Evolutionary conservation across 2,888 invertebrate species (phyloP), one percentile per base, ranked within the genome.

Genomic region (Platycnemis pennipes): DNA sequence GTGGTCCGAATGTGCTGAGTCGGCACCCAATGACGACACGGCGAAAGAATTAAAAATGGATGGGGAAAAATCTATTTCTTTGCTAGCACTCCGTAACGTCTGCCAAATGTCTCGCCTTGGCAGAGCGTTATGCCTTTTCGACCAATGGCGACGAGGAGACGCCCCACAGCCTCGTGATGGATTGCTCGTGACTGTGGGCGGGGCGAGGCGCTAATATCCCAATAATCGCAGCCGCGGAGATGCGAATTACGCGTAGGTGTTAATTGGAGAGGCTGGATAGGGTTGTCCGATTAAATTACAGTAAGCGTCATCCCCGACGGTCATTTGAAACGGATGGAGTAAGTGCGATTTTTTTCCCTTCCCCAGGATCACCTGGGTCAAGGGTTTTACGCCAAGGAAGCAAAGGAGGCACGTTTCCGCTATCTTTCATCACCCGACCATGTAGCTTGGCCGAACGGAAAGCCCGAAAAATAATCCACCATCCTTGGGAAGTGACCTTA

Each of bases 61-160:
- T 1, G 37, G 8, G 11, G 56, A 89, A 89, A 89, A 89, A 89
- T 56, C 7, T 89, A 53, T 53, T 56, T 56, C 89, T 89, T 56
- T 56, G 19, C 42, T 42, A 37, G 11, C 5, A 26, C 42, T 89
- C 53, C 87, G 44, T 46, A 45, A 26, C 87, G 89, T 31, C 11
- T 89, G 89, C 89, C 89, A 89, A 89, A 89, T 42, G 56, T 8
- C 56, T 26, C 31, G 19, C 56, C 42, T 89, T 89, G 89, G 89
- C 89, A 56, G 56, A 26, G 49, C 37, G 26, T 77, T n/a, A 11
- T 13, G 37, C 13, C 37, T 77, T 77, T 22, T 89, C 56, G 7
- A 13, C 87, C 87, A 42, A 22, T 56, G 22, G 56, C 44, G 0
- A 8, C 13, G 42, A 26, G 19, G 22, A 53, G 56, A 89, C 22